Evolutionary conservation across 2,888 invertebrate species (phyloP), one percentile per base, ranked within the genome.

Genomic region (Apodemia duryi): DNA sequence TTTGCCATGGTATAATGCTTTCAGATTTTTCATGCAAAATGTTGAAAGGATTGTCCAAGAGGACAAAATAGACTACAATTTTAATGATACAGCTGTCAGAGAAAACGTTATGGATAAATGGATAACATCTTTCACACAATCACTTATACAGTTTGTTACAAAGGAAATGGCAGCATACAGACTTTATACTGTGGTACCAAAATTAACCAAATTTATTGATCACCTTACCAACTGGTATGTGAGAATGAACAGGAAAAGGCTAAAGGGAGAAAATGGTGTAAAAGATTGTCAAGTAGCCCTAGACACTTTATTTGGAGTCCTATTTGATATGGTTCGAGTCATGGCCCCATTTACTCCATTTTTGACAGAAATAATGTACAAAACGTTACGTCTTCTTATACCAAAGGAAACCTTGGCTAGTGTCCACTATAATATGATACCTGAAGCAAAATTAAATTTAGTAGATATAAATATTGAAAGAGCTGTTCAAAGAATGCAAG

Each of bases 181-280:
- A 65, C 91, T 99, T 65, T 99, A 99, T 81, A 99, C 98, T 0
- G 99, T 99, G 10, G 96, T 99, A 10, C 98, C 99, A 0, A 93
- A 96, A 65, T 91, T 99, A 57, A 96, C 99, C 0, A 98, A 98
- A 82, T 99, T 98, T 85, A 98, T 99, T 72, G 99, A 99, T 80
- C 97, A 99, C 80, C 93, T 99, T 4, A 99, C 99, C 41, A 99
- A 99, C 85, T 99, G 99, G 98, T 99, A 99, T 83, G 98, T 99
- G 43, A 93, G 99, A 70, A 96, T 99, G 95, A 99, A 99, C 85
- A 94, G 99, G 66, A 96, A 95, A 75, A 94, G 99, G 64, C 94
- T 99, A 68, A 99, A 99, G 92, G 99, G 99, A 54, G 98, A 98
- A 79, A 93, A 93, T 71, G 97, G 97, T 0, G 81, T 93, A 2